Evolutionary conservation across 2,888 invertebrate genomes (phyloP), one percentile per base, ranked within the genome.

Genomic region (Temnothorax ravouxi): DNA sequence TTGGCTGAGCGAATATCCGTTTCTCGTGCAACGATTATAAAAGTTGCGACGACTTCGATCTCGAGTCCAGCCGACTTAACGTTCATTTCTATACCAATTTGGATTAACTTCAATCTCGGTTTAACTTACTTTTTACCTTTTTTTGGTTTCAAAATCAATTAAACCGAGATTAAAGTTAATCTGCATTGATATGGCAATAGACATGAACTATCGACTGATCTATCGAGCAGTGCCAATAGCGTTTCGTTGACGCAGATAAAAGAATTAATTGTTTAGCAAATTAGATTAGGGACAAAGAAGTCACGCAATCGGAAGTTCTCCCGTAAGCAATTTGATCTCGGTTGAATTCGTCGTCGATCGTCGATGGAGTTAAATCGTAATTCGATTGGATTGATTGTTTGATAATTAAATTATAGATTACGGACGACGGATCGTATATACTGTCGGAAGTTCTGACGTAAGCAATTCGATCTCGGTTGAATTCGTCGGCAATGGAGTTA

Each of bases 21-120:
- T 66, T 66, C 64, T 66, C 44, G 4, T 25, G 64, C 64, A 66
- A 64, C 21, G 3, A 44, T 8, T 44, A n/a, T 3, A 66, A 66
- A 66, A 66, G 2, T 66, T 44, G 44, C 64, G 15, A 41, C 25
- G 25, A 44, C 44, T 41, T 41, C 15, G 41, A 21, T 41, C 29
- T 29, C 21, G 21, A 44, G 21, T 54, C 21, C 52, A 54, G n/a
- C 21, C 21, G 2, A 54, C 18, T 18, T 18, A 18, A 6, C 6
- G 50, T 21, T 5, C n/a, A 21, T 21, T 21, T 21, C 9, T 21
- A 21, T 3, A 52, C n/a, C n/a, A n/a, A 52, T 8, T 6, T 52
- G n/a, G 4, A 52, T 21, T 54, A 54, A n/a, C n/a, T 52, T 54
- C 3, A 54, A 54, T 21, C 21, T 54, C 21, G n/a, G 52, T 21